These are phyloP conservation scores for Agonopterix subpropinquella DNA, from an alignment of 2,888 invertebrate genomes.

Conservation along the genomic window DNA sequence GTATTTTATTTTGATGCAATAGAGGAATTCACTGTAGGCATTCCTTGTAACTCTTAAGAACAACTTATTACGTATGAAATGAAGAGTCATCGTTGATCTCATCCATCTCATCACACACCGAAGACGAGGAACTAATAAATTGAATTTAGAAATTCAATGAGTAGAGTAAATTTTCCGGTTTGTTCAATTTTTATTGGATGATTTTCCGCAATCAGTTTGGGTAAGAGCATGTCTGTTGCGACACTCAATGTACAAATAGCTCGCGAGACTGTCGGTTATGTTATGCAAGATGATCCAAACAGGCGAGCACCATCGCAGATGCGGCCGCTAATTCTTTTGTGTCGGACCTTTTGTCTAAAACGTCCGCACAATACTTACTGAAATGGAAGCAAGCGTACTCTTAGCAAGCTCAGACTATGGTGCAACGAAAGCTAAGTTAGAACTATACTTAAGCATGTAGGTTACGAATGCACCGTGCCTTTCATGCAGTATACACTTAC, in stretches of 20 bases:
- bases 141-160: too few species aligned
- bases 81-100: too few species aligned
- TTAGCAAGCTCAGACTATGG: slow-evolving; percentile 8
- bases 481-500: background rate
- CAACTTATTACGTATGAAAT: too few species aligned
- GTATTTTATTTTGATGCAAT: too few species aligned
- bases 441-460: slow-evolving; percentile 1
- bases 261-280: slow-evolving; percentile 25
- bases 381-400: slow-evolving; percentile 8
- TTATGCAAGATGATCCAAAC: slow-evolving; percentile 40
- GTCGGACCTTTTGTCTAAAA: slow-evolving; percentile 5
- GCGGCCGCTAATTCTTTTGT: slow-evolving; percentile 12
- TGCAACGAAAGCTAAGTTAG: slow-evolving; percentile 10
- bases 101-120: too few species aligned
- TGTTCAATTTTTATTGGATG: slow-evolving; percentile 35
- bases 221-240: slow-evolving; percentile 50
- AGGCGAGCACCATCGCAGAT: slow-evolving; percentile 10
- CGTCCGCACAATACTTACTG: slow-evolving; percentile 1
- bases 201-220: slow-evolving; percentile 53
- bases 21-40: too few species aligned
- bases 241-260: slow-evolving; percentile 37
- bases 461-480: slow-evolving; percentile 1
- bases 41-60: too few species aligned
- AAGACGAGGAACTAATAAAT: too few species aligned
- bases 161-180: slow-evolving; percentile 27